Evolutionary conservation across 2,113 vertebrate genomes (phyloP).

Genomic region (Brachypodius melanocephalos): DNA sequence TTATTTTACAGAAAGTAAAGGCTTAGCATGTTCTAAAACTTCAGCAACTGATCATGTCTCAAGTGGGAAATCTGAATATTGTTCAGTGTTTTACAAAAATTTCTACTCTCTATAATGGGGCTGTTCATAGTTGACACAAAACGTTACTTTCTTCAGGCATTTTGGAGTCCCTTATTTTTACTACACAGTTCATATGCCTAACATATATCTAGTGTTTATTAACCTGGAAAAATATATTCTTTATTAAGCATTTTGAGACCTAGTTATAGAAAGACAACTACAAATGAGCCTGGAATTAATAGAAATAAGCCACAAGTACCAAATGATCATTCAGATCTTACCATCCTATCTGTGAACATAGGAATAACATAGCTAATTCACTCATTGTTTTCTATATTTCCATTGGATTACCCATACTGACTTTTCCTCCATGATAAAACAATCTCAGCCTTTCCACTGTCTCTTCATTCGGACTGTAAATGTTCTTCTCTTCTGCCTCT

Average conservation of each 20-base stretch:
- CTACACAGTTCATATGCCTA: not conserved
- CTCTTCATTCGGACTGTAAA: not conserved
- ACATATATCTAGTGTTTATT: not conserved
- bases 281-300: not conserved
- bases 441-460: not conserved
- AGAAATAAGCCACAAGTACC: not conserved
- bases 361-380: not conserved
- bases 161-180: not conserved
- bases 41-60: not conserved
- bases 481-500: not conserved
- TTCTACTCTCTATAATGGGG: not conserved
- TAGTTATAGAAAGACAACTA: not conserved
- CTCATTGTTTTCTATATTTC: not conserved
- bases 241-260: not conserved
- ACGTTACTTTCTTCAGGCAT: not conserved
- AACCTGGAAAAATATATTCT: not conserved
- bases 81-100: not conserved
- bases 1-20: not conserved
- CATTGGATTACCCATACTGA: not conserved
- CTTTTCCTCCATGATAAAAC: not conserved
- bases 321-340: not conserved
- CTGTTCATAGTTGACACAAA: not conserved
- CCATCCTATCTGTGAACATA: not conserved
- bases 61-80: not conserved
- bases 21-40: not conserved